A percentile compares a stretch with the other conserved stretches of the same genome.
These are phyloP conservation scores for Rhinella marina DNA, from an alignment of 2,797 vertebrate genomes.

Conservation along the genomic window DNA sequence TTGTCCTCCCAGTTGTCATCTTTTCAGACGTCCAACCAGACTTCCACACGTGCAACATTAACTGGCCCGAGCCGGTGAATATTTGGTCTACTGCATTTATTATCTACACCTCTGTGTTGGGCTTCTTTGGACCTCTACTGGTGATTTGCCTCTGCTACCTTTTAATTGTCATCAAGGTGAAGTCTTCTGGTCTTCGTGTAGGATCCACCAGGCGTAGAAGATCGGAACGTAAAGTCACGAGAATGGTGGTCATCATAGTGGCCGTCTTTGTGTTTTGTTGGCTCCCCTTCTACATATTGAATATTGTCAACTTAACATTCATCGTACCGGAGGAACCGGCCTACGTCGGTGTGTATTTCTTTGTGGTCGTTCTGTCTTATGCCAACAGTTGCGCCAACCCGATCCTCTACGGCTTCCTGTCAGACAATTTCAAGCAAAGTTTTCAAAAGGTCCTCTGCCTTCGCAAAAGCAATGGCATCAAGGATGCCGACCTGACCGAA, in stretches of 20 bases:
- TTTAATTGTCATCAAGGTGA: conserved; percentile 90
- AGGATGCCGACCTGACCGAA: conserved; percentile 80
- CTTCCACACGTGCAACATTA: conserved; percentile 88
- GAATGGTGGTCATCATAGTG: conserved; percentile 95
- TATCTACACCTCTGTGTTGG: conserved; percentile 86
- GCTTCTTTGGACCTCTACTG: conserved; percentile 88
- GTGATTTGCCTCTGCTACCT: conserved; percentile 93
- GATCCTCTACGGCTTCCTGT: conserved; percentile 90
- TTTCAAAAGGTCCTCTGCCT: conserved; percentile 81
- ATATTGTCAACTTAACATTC: conserved; percentile 88
- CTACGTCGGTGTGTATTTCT: conserved; percentile 80
- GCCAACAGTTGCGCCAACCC: conserved; percentile 96
- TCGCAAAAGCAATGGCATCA: conserved; percentile 74
- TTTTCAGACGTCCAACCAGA: conserved; percentile 84
- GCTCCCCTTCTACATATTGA: conserved; percentile 90
- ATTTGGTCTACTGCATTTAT: conserved; percentile 87
- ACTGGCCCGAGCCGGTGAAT: conserved; percentile 83
- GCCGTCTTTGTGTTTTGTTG: conserved; percentile 91
- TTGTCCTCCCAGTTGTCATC: conserved; percentile 87
- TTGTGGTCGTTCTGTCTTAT: conserved; percentile 87
- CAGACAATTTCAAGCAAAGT: conserved; percentile 91
- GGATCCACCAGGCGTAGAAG: conserved; percentile 80
- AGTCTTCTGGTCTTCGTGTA: conserved; percentile 81
- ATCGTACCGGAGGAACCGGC: conserved; percentile 81
- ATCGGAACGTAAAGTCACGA: conserved; percentile 89